Percentiles rank a stretch among this genome's conserved stretches.
phyloP scores from a whole-genome alignment of 2,888 invertebrate species.

The Mesopsocus fuscifrons region DNA sequence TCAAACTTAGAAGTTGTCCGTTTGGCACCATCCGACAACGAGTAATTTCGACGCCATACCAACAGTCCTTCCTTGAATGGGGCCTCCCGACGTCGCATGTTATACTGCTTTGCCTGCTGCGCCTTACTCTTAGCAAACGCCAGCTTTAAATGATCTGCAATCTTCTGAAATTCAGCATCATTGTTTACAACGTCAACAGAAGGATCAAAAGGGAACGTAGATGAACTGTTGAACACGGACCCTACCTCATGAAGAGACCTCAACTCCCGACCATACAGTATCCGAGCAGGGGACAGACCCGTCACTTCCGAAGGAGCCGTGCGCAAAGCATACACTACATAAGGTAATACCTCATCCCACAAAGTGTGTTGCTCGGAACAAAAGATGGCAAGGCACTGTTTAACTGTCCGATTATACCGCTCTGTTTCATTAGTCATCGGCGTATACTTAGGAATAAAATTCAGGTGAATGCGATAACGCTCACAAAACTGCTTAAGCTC shows the following conservation, averaged over 20 bases:
- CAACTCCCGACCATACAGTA: constrained; percentile 11
- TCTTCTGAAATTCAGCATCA: too few species aligned
- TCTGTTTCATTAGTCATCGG: constrained; percentile 12
- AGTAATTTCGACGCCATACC: background rate
- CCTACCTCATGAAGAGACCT: too few species aligned
- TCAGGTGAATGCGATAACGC: constrained; percentile 8
- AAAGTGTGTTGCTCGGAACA: constrained; percentile 15
- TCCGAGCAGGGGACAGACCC: constrained; percentile 14
- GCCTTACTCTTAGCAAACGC: too few species aligned
- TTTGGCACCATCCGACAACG: background rate
- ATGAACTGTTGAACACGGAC: too few species aligned
- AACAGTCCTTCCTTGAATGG: background rate
- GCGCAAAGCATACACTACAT: constrained; percentile 16
- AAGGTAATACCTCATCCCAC: constrained; percentile 16
- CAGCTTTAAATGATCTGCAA: too few species aligned
- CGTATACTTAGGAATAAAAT: background rate
- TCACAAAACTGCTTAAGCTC: constrained; percentile 12
- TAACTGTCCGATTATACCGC: constrained; percentile 16
- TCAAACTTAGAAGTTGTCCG: background rate
- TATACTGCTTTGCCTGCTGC: background rate
- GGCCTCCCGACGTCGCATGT: background rate
- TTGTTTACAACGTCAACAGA: too few species aligned
- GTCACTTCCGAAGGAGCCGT: constrained; percentile 15
- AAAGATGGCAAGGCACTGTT: constrained; percentile 16
- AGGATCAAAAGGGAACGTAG: too few species aligned